A percentile compares a stretch with the other conserved stretches of the same genome.
phyloP scores from a whole-genome alignment of 2,888 invertebrate species.

The Spodoptera picta region DNA sequence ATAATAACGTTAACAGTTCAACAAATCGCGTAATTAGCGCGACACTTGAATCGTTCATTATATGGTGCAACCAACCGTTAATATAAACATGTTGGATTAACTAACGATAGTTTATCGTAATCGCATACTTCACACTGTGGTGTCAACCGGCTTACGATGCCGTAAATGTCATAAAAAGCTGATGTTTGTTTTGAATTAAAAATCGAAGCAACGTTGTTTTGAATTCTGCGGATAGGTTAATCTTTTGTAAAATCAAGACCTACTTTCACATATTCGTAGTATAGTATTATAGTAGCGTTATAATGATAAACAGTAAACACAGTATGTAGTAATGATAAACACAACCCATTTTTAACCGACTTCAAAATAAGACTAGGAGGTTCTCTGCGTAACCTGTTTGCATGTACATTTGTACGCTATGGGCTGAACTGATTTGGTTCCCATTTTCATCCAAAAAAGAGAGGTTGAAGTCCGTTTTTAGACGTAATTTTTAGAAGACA shows the following conservation, averaged over 20 bases:
- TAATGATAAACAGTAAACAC: background rate
- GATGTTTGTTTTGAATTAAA: constrained; percentile 10
- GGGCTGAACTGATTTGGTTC: no score
- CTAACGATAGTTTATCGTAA: constrained; percentile 48
- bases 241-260: constrained; percentile 12
- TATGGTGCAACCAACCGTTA: constrained; percentile 65
- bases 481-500: no score
- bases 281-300: background rate
- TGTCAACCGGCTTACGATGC: constrained; percentile 4
- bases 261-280: background rate
- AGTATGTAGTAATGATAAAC: no score
- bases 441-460: no score
- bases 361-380: no score
- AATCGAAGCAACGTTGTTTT: constrained; percentile 7
- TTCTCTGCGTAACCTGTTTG: no score
- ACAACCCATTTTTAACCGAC: no score
- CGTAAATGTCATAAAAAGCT: constrained; percentile 13
- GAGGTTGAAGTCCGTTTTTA: no score
- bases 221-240: constrained; percentile 4
- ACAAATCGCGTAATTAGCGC: constrained; percentile 65
- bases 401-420: no score
- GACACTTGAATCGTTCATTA: constrained; percentile 70
- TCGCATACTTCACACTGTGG: constrained; percentile 29
- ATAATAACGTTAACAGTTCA: constrained; percentile 59
- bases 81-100: constrained; percentile 55